Evolutionary conservation across 2,113 vertebrate species (phyloP), one percentile per base, ranked within the genome.

Genomic region (Dipodomys spectabilis): DNA sequence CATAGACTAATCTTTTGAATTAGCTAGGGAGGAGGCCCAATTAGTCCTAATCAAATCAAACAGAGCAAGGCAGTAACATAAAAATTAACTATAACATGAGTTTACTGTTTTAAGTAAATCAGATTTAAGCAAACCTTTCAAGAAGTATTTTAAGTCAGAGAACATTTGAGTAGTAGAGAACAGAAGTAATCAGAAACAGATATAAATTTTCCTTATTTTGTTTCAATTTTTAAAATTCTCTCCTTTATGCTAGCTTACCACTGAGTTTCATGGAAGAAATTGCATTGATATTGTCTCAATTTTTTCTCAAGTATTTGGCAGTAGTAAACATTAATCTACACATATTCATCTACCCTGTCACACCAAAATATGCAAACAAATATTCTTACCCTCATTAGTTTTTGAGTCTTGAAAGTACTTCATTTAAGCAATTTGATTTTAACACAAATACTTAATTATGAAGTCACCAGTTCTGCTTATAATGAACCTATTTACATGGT

Each of bases 21-120:
- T 88, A 67, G 32, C 15, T 86, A 15, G 62, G 67, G 22, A 39
- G 64, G 6, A 88, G 79, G 9, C 6, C 28, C 27, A 65, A 73
- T 92, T 87, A 27, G 45, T 30, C 23, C n/a, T 92, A 39, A 32
- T 80, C n/a, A 92, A 92, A 65, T 10, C n/a, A 89, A 82, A 80
- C 1, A 78, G 12, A 84, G 78, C 7, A 84, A 85, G 23, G 30
- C 57, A 49, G 35, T 94, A 87, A 83, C 18, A 35, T 80, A 88
- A 86, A 13, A 93, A 68, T 64, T 32, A 84, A 80, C 39, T 73
- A 4, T 53, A 72, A 30, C 44, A 75, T 78, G 71, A 35, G 82
- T 91, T 95, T 49, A 84, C 23, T 82, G 0, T 83, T 79, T 80
- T 91, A 49, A 84, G 11, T 69, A 6, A 15, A 44, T 64, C 20